phyloP scores from a whole-genome alignment of 2,113 vertebrate genomes.

The Pithys albifrons region DNA sequence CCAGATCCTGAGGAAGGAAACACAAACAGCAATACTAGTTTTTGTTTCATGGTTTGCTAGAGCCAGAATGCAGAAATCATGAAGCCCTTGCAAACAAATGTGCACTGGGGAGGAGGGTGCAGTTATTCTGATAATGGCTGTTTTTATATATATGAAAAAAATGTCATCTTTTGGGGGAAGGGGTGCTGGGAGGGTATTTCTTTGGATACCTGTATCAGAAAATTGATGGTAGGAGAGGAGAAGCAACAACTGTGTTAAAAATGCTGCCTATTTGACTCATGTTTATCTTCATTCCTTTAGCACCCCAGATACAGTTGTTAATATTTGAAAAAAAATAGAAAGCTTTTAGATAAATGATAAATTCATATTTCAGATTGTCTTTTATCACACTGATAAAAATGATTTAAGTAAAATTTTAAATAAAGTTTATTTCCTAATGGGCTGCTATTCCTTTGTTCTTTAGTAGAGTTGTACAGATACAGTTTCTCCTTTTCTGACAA shows the following conservation, averaged over 20 bases:
- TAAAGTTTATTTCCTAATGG: background rate
- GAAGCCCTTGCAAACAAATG: background rate
- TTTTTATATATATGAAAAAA: background rate
- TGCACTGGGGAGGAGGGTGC: background rate
- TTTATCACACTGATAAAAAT: background rate
- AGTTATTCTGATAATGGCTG: background rate
- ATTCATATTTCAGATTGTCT: background rate
- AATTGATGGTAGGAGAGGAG: background rate
- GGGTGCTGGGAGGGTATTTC: background rate
- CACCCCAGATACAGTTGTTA: background rate
- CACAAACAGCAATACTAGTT: background rate
- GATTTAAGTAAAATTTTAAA: background rate
- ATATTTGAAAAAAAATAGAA: background rate
- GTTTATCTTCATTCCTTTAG: background rate
- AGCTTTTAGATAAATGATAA: background rate
- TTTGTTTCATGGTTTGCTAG: background rate
- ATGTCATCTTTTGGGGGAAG: rapidly evolving
- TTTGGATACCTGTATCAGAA: background rate
- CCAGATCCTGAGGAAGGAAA: background rate
- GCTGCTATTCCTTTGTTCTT: background rate
- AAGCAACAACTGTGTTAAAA: background rate
- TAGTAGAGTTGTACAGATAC: background rate
- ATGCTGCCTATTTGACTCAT: background rate
- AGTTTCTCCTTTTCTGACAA: background rate
- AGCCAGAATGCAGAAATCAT: background rate